Percentiles rank a stretch among this genome's conserved stretches.
Evolutionary conservation across 1,140 invertebrate genomes (phyloP).

Genomic region (Drosophila arawakana): DNA sequence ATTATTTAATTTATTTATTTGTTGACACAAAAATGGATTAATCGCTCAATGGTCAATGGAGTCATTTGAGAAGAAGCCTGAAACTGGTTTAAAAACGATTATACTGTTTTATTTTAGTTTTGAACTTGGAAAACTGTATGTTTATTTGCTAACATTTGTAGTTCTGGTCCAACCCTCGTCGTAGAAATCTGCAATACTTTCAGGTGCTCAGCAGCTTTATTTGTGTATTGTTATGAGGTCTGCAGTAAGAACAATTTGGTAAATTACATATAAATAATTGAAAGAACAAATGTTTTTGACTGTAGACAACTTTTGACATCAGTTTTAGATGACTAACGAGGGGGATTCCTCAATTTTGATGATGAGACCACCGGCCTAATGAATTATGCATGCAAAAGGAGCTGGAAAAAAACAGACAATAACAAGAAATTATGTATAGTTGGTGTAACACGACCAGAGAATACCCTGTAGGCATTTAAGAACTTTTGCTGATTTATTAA

Average conservation of each 20-base stretch:
- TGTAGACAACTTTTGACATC: conserved; percentile 70
- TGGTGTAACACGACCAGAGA: no score
- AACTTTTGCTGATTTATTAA: no score
- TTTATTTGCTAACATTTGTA: neutral
- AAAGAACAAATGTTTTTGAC: conserved; percentile 76
- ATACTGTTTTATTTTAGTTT: no score
- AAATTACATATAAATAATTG: conserved; percentile 81
- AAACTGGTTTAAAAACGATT: neutral
- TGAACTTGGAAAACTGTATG: no score
- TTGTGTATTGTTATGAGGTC: conserved; percentile 25
- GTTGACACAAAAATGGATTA: conserved; percentile 11
- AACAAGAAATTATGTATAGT: neutral
- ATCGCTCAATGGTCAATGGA: conserved; percentile 3
- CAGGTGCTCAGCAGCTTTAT: neutral
- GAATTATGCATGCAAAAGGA: conserved; percentile 67
- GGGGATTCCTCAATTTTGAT: conserved; percentile 70
- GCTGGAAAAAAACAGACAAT: neutral
- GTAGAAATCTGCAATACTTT: neutral
- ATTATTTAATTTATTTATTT: conserved; percentile 14
- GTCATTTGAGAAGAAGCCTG: conserved; percentile 7
- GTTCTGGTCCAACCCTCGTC: conserved; percentile 10
- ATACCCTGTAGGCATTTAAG: no score
- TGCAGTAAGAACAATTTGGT: conserved; percentile 60
- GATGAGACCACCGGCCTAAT: conserved; percentile 69
- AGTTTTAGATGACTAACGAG: conserved; percentile 65